A percentile compares a stretch with the other conserved stretches of the same genome.
Evolutionary conservation across 2,888 invertebrate genomes (phyloP).

Genomic region (Orthonevra nobilis): DNA sequence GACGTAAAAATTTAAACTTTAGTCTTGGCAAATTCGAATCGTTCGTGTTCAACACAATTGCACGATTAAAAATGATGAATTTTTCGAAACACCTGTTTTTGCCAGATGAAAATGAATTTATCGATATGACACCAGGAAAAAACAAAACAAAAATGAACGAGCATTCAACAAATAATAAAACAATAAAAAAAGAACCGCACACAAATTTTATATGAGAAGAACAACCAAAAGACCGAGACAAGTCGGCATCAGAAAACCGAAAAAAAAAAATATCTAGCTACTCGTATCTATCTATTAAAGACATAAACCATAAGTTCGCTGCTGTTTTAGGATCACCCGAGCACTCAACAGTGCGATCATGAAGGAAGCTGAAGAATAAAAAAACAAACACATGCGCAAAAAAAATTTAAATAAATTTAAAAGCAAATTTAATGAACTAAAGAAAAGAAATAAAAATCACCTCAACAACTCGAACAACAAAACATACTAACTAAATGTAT

Average conservation of each 20-base stretch:
- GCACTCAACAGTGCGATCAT: conserved; percentile 31
- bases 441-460: conserved; percentile 3
- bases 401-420: conserved; percentile 22
- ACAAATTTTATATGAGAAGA: no score
- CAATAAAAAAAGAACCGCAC: conserved; percentile 13
- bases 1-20: conserved; percentile 20
- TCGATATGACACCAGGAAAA: conserved; percentile 58
- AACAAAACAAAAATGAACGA: conserved; percentile 6
- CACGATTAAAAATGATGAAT: conserved; percentile 54
- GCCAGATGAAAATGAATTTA: conserved; percentile 55
- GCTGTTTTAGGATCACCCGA: conserved; percentile 24
- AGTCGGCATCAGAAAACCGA: conserved; percentile 23
- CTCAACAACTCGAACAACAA: conserved; percentile 12
- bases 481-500: conserved; percentile 55
- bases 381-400: neutral
- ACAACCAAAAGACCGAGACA: conserved; percentile 20
- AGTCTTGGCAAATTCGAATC: conserved; percentile 48
- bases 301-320: conserved; percentile 17
- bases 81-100: conserved; percentile 62
- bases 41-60: conserved; percentile 29
- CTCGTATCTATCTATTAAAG: conserved; percentile 31
- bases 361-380: neutral
- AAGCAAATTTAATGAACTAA: conserved; percentile 29
- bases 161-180: conserved; percentile 9
- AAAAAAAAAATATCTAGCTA: conserved; percentile 20